Base-by-base conservation (phyloP, 2,888 invertebrate species). In the Drosophila acutilabella region DNA sequence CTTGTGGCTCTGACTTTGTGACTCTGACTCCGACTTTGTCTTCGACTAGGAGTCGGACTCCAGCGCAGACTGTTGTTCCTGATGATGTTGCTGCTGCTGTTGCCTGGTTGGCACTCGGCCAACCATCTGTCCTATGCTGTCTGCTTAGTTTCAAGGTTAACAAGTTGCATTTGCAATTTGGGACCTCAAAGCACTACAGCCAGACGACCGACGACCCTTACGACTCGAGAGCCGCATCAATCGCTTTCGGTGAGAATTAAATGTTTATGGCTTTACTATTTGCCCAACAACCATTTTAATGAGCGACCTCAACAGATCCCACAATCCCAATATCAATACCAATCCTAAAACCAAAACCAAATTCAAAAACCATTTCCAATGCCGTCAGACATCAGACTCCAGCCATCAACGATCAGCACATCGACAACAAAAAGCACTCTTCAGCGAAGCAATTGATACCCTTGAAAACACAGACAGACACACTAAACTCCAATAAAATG, bases 161-260 rank as follows among this genome's bases (percentile, higher is more conserved):
- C 90, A 89, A 89, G 90, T 90, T 80, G 80, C 87, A 89, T 90
- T 91, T 90, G 90, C 91, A 90, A 90, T 90, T 90, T 90, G 89
- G 89, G 78, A 84, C 78, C 78, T 77, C 73, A 47, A 8, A 6
- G 74, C 74, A 78, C 60, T 67, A 69, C 78, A 38, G 45, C 42
- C 64, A 54, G 71, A 71, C 73, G 71, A 68, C 64, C 58, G 52
- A 59, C 69, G 52, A 71, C 71, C 62, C 56, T 62, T 44, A 53
- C 44, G 58, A 50, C 64, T 53, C 53, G 65, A 67, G 51, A 53
- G 67, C 69, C 64, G 88, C 85, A 84, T 81, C 87, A 88, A 86
- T 83, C 81, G 81, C 82, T 77, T 77, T 83, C 48, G 78, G 87
- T 88, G 87, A 88, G 88, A 83, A 83, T 88, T 83, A 81, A 88